A percentile compares a stretch with the other conserved stretches of the same genome.
Evolutionary conservation across 2,113 vertebrate genomes (phyloP).

Genomic region (Bagarius yarrelli): DNA sequence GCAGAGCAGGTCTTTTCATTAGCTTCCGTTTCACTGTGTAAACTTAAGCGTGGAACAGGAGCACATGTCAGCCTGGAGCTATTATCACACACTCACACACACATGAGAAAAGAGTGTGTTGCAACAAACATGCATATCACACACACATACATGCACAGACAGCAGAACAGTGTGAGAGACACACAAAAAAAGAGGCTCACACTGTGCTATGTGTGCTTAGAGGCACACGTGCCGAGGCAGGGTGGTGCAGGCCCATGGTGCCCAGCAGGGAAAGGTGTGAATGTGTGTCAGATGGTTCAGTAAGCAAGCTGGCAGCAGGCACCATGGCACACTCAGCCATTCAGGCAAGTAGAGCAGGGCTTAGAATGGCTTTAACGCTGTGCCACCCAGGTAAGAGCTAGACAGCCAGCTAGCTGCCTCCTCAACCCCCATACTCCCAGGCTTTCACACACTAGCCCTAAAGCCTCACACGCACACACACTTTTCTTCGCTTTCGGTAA

Average conservation of each 20-base stretch:
- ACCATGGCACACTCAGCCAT: constrained; percentile 59
- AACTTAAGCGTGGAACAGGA: constrained; percentile 39
- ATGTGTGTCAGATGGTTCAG: constrained; percentile 92
- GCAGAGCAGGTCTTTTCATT: constrained; percentile 47
- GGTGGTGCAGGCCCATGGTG: constrained; percentile 47
- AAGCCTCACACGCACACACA: constrained; percentile 30
- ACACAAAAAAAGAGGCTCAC: constrained; percentile 22
- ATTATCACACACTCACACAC: constrained; percentile 29
- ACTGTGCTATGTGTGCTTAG: constrained; percentile 38
- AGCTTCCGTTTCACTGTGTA: constrained; percentile 49
- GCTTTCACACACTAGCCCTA: constrained; percentile 40
- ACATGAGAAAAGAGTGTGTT: no score
- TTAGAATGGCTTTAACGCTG: constrained; percentile 43
- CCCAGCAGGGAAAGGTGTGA: constrained; percentile 81
- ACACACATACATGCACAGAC: constrained; percentile 16
- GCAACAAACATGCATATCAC: background rate
- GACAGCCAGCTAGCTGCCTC: constrained; percentile 49
- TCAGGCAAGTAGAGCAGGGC: constrained; percentile 42
- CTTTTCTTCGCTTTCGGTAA: background rate
- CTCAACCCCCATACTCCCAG: constrained; percentile 30
- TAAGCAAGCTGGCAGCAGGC: constrained; percentile 78
- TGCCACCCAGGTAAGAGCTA: constrained; percentile 53
- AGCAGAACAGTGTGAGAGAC: constrained; percentile 23
- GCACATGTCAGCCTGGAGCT: constrained; percentile 29
- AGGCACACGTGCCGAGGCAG: constrained; percentile 42